Evolutionary conservation across 2,888 invertebrate species (phyloP).

Genomic region (Dendrolimus pini): DNA sequence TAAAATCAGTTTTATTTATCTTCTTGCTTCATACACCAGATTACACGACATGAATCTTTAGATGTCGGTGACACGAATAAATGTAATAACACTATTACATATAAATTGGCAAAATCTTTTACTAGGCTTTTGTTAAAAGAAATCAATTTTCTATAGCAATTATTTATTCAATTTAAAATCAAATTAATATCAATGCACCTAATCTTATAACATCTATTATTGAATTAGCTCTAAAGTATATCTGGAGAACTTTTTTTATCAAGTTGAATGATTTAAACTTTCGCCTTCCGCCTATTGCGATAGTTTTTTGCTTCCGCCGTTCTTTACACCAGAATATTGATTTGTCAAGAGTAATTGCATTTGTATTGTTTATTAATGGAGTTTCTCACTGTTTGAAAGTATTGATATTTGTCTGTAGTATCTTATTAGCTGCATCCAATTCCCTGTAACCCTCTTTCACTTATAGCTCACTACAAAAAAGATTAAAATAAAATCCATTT

Average conservation of each 20-base stretch:
- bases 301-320: conserved; percentile 18
- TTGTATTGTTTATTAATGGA: conserved; percentile 25
- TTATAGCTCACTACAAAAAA: conserved; percentile 7
- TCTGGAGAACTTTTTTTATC: conserved; percentile 18
- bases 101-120: conserved; percentile 6
- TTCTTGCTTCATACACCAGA: no score
- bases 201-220: conserved; percentile 17
- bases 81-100: neutral
- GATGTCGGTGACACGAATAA: neutral
- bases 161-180: conserved; percentile 14
- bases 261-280: conserved; percentile 28
- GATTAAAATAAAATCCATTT: neutral
- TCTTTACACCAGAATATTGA: conserved; percentile 26
- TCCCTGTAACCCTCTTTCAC: conserved; percentile 3
- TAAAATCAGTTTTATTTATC: no score
- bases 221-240: conserved; percentile 19
- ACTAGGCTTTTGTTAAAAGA: conserved; percentile 15
- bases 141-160: conserved; percentile 16
- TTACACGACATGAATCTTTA: neutral
- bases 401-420: conserved; percentile 8
- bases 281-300: conserved; percentile 20
- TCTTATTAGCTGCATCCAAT: conserved; percentile 1
- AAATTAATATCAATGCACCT: conserved; percentile 18
- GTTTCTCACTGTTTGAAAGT: conserved; percentile 16
- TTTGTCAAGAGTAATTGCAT: conserved; percentile 30